Conservation (phyloP, 2,113 vertebrate species). For the Cariama cristata region DNA sequence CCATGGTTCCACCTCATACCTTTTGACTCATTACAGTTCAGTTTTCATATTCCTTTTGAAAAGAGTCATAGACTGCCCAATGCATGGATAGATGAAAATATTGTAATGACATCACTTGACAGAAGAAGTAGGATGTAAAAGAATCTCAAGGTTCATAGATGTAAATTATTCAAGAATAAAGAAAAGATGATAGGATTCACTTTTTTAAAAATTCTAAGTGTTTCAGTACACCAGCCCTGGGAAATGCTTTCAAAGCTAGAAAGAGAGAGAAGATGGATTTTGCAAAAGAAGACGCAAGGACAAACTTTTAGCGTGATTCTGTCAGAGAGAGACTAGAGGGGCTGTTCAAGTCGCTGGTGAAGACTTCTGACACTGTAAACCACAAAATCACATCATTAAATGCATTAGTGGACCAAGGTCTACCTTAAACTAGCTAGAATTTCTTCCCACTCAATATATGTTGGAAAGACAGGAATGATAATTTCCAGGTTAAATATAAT, state of each 20-base stretch:
- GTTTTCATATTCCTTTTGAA: conserved; percentile 40
- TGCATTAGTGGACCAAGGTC: background rate
- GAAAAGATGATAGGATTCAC: conserved; percentile 47
- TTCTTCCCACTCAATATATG: accelerated
- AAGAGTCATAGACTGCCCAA: background rate
- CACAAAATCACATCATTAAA: background rate
- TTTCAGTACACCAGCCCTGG: background rate
- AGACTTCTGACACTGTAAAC: background rate
- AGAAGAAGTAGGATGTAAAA: conserved; percentile 3
- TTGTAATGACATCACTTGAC: conserved; percentile 38
- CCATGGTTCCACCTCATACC: background rate
- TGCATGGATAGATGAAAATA: background rate
- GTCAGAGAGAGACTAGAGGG: background rate
- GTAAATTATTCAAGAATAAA: conserved; percentile 65
- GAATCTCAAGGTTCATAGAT: background rate
- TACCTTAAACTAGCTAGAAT: background rate
- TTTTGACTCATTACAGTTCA: background rate
- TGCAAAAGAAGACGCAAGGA: conserved; percentile 15
- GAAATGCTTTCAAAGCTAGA: conserved; percentile 28
- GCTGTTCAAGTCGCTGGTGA: background rate
- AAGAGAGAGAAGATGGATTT: background rate
- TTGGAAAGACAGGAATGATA: background rate
- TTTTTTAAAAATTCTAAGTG: conserved; percentile 39
- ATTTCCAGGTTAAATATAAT: background rate
- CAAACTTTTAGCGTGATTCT: background rate